A percentile compares a stretch with the other conserved stretches of the same genome.
phyloP scores from a whole-genome alignment of 2,797 vertebrate genomes.

The Falco biarmicus region DNA sequence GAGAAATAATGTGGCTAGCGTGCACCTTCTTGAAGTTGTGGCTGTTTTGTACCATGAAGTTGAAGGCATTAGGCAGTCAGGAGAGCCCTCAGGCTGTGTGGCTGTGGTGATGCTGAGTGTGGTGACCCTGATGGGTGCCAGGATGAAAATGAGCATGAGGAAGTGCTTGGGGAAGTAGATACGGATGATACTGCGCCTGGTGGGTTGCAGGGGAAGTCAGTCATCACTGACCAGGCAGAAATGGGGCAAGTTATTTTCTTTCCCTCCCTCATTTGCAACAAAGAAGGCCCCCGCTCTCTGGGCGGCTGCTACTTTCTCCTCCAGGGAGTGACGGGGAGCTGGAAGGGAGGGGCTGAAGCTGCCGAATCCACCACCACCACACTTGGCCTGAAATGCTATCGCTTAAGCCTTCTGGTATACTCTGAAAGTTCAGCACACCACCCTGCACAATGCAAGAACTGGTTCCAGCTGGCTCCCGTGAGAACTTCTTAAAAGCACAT shows the following conservation, averaged over 20 bases:
- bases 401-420: neutral
- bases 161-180: neutral
- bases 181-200: neutral
- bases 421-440: neutral
- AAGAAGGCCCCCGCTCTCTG: neutral
- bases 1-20: neutral
- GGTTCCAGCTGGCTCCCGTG: neutral
- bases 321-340: neutral
- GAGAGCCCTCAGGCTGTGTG: neutral
- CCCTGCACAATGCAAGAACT: neutral
- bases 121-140: neutral
- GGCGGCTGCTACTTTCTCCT: neutral
- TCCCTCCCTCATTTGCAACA: neutral
- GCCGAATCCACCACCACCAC: neutral
- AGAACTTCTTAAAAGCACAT: conserved; percentile 44
- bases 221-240: neutral
- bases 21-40: neutral
- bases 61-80: neutral
- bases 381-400: neutral
- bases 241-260: neutral
- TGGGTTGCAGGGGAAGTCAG: neutral
- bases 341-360: neutral
- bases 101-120: neutral
- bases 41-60: neutral
- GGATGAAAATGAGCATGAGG: neutral